Evolutionary conservation across 1,140 invertebrate species (phyloP), one percentile per base, ranked within the genome.

Genomic region (Hypsibius dujardini): DNA sequence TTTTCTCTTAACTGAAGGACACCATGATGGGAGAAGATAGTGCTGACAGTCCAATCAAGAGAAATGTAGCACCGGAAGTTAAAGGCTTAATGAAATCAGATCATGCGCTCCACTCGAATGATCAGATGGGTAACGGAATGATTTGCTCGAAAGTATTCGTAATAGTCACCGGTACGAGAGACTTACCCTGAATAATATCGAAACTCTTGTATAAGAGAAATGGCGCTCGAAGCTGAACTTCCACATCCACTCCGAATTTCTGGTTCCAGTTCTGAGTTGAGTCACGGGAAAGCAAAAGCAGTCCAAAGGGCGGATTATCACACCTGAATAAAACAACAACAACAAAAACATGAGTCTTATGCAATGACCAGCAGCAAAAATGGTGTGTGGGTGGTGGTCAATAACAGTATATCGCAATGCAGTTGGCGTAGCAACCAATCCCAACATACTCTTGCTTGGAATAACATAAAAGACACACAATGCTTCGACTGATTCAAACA

Each of bases 131-230:
- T 28, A 28, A 28, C 28, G 28, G 28, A 28, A 28, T 28, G 28
- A 28, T 28, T 28, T 28, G 28, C 28, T 28, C 28, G 28, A 28
- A 28, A 28, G 28, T 28, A 28, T 28, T 28, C 28, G 28, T 28
- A 28, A 28, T 28, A 0, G 50, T 12, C 7, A 56, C 50, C 7
- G 50, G 7, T 7, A 56, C n/a, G n/a, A 56, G 50, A 12, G 12
- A 67, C 12, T 12, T 45, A 67, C 62, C 62, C 42, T 12, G 3
- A 15, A 67, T 3, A 15, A 7, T 42, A 45, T 67, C 62, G 3
- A 15, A 45, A 67, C 62, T 67, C 3, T 42, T 12, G 62, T 67
- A 67, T 42, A 67, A 67, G 12, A 67, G 42, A 42, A 67, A 67
- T 42, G 62, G 62, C 3, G 42, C 7, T 3, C 62, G 62, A 3